These are phyloP conservation scores for Fissipunctia ypsillon DNA, from an alignment of 2,888 invertebrate species.

Conservation along the genomic window DNA sequence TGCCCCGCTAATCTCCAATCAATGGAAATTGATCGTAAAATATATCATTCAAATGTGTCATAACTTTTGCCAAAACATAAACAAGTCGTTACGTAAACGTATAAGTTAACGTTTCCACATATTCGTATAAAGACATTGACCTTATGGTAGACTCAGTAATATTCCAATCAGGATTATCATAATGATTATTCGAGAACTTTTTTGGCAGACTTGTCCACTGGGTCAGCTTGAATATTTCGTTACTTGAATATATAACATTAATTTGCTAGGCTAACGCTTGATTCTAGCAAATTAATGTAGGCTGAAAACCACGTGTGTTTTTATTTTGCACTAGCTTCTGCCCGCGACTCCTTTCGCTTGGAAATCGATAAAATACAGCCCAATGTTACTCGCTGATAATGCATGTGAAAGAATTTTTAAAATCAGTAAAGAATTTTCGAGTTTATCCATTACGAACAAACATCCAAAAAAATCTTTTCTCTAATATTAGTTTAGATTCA, in stretches of 20 bases:
- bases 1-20: too few relatives aligned
- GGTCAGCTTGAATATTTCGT: slow-evolving; percentile 9
- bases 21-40: slow-evolving; percentile 43
- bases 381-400: too few relatives aligned
- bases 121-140: slow-evolving; percentile 27
- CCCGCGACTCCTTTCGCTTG: too few relatives aligned
- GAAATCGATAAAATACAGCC: too few relatives aligned
- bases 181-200: not conserved
- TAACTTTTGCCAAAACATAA: slow-evolving; percentile 44
- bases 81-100: slow-evolving; percentile 47
- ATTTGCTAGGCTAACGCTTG: not conserved
- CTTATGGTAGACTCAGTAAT: not conserved
- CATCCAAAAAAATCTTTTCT: too few relatives aligned
- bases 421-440: too few relatives aligned
- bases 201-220: not conserved
- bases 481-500: too few relatives aligned
- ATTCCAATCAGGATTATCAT: slow-evolving; percentile 25
- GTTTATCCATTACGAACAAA: too few relatives aligned
- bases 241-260: not conserved
- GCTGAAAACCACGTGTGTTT: not conserved
- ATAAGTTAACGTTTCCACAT: slow-evolving; percentile 30
- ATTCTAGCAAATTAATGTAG: not conserved
- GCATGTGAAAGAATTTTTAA: too few relatives aligned
- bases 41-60: slow-evolving; percentile 27
- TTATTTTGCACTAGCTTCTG: too few relatives aligned